Evolutionary conservation across 2,888 invertebrate genomes (phyloP), one percentile per base, ranked within the genome.

Genomic region (Dermolepida albohirtum): DNA sequence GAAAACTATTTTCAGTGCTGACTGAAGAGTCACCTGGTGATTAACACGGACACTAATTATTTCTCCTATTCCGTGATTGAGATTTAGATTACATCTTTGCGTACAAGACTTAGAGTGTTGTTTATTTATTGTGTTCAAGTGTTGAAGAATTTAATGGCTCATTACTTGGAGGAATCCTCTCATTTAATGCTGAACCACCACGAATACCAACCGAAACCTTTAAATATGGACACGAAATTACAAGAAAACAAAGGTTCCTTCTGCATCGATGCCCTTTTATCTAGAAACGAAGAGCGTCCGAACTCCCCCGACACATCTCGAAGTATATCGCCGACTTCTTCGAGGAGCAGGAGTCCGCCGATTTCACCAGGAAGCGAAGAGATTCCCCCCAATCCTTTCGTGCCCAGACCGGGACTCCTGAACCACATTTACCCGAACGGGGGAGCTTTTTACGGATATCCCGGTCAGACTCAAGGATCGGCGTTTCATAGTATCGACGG

Each of bases 211-310:
- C 72, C 75, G 34, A 78, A 78, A 68, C 78, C 77, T 2, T 14
- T 78, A n/a, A 79, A 78, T 67, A 81, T 82, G 80, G 81, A 82
- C 69, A 82, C 82, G n/a, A 82, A 82, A 74, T 75, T 82, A 16
- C 81, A 80, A 67, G 82, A 83, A 72, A 80, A 76, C 66, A 84
- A 84, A 73, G 79, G 93, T 62, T 95, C 95, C 0, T 96, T 96
- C 79, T 95, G 96, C 79, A 96, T 96, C 73, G 96, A 96, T 78
- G 95, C 96, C 0, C 82, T 96, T 1, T 83, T 96, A 1, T 94
- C 94, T 0, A 77, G 81, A 64, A 77, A 77, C 68, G 79, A 81
- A 17, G 78, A 78, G 8, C 75, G 80, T 39, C 76, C 80, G 64
- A 78, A 74, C 63, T 78, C 78, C 54, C 81, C 80, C 62, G 80